Conservation (phyloP, 2,113 vertebrate genomes). For the Arenaria interpres region DNA sequence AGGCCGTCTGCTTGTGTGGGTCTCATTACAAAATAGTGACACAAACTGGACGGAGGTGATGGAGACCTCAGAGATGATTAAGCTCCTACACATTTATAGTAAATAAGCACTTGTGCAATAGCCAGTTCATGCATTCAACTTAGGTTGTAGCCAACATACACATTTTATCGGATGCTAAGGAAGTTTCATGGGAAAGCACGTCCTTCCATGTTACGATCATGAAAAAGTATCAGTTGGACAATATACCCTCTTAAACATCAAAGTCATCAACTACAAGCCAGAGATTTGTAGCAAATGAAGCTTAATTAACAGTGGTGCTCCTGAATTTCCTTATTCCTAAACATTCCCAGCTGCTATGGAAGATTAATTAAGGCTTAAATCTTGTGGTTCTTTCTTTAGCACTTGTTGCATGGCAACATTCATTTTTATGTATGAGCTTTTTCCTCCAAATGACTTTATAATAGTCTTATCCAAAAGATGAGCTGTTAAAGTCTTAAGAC, state of each 20-base stretch:
- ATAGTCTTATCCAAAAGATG: conserved; percentile 17
- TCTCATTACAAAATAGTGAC: not conserved
- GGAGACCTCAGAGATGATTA: not conserved
- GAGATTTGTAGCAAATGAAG: conserved; percentile 4
- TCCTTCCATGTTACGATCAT: not conserved
- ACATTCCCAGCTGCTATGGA: conserved; percentile 18
- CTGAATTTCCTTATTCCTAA: conserved; percentile 25
- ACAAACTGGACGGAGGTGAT: not conserved
- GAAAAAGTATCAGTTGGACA: not conserved
- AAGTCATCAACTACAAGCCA: not conserved
- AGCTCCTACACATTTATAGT: not conserved
- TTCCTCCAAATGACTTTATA: conserved; percentile 45
- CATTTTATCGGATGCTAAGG: not conserved
- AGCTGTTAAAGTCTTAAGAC: conserved; percentile 15
- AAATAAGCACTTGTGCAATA: not conserved
- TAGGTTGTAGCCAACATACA: not conserved
- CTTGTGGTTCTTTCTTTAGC: conserved; percentile 56
- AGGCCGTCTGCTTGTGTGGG: not conserved
- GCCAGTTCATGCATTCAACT: not conserved
- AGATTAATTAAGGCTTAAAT: conserved; percentile 48
- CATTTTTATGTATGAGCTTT: conserved; percentile 56
- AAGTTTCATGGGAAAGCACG: not conserved
- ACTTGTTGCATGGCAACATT: conserved; percentile 68
- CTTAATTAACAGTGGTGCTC: conserved; percentile 20
- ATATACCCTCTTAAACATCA: not conserved